These are phyloP conservation scores for Limnodromus scolopaceus DNA, from an alignment of 2,797 vertebrate genomes.

Conservation along the genomic window DNA sequence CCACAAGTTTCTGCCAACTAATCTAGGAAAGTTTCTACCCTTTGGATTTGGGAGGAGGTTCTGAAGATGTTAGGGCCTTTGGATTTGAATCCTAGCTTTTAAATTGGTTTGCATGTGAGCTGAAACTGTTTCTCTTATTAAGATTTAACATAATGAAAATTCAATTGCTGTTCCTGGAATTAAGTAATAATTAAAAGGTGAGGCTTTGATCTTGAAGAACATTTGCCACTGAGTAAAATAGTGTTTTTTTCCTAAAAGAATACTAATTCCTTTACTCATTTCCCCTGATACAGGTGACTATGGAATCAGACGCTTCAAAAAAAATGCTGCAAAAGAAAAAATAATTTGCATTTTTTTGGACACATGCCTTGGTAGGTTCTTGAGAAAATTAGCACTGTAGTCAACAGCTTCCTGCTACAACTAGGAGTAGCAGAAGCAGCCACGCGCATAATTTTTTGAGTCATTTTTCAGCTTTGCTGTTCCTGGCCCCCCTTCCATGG, in stretches of 20 bases:
- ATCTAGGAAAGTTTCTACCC: slow-evolving; percentile 18
- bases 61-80: background rate
- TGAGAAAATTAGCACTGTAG: background rate
- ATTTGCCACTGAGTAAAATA: background rate
- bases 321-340: background rate
- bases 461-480: background rate
- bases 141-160: background rate
- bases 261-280: background rate
- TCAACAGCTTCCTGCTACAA: background rate
- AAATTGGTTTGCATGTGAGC: background rate
- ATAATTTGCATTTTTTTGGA: background rate
- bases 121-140: background rate
- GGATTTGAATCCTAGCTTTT: background rate
- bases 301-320: background rate
- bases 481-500: background rate
- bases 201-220: background rate
- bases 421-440: background rate
- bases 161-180: background rate
- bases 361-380: background rate
- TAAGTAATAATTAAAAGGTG: background rate
- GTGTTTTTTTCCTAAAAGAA: background rate
- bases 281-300: background rate
- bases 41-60: background rate
- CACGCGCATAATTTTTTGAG: background rate
- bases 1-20: slow-evolving; percentile 46